Conservation (phyloP, 2,797 vertebrate species). For the Hippocampus kuda region DNA sequence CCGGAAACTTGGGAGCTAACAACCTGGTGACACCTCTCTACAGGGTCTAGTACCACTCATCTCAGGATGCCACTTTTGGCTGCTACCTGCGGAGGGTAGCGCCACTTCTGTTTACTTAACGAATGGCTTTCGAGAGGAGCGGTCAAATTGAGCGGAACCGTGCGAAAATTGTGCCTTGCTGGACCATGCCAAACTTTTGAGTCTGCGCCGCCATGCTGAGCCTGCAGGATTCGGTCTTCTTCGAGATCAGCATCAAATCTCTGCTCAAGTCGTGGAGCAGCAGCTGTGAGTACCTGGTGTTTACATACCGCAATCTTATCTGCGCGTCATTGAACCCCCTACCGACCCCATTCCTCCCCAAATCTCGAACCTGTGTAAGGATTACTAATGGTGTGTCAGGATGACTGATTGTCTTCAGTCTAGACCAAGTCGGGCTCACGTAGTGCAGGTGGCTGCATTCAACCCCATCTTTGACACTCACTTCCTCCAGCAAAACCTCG, state of each 20-base stretch:
- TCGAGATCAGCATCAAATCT: constrained; percentile 98
- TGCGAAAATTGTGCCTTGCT: constrained; percentile 37
- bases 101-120: constrained; percentile 15
- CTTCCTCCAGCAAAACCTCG: neutral
- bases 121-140: constrained; percentile 15
- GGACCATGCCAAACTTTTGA: constrained; percentile 37
- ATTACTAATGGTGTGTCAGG: constrained; percentile 46
- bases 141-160: constrained; percentile 25
- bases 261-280: constrained; percentile 94
- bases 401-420: constrained; percentile 45
- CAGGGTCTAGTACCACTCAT: constrained; percentile 8
- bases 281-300: constrained; percentile 79
- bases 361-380: constrained; percentile 20
- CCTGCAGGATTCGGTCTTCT: constrained; percentile 94
- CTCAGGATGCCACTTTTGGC: constrained; percentile 35
- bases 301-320: constrained; percentile 56
- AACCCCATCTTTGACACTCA: constrained; percentile 2
- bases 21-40: constrained; percentile 18
- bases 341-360: constrained; percentile 2
- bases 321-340: constrained; percentile 9
- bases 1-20: constrained; percentile 26
- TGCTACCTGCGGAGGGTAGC: constrained; percentile 47
- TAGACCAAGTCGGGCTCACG: constrained; percentile 27
- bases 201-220: constrained; percentile 78
- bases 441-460: constrained; percentile 38